Evolutionary conservation across 1,140 invertebrate genomes (phyloP), one percentile per base, ranked within the genome.

Genomic region (Drosophila burlai): DNA sequence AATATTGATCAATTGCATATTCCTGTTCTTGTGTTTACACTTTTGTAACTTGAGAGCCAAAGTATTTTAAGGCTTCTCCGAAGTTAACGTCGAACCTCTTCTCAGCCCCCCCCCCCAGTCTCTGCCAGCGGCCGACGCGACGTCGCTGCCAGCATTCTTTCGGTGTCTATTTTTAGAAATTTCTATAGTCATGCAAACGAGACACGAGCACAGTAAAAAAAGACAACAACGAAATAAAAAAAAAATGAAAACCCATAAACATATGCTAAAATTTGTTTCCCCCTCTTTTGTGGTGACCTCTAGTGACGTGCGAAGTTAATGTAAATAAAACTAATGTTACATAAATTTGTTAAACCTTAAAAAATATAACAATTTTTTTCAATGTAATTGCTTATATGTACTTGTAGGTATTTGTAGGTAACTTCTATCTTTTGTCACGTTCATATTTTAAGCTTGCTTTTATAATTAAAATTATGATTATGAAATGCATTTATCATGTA

Each of bases 121-220:
- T 24, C 24, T 31, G 45, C n/a, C 38, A 6, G 36, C 47, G 1
- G 15, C 16, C 4, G 49, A 26, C 21, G 26, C 34, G 26, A 11
- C 43, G 29, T 13, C 58, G 40, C 40, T 18, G 55, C 55, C 60
- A 31, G 36, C 43, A 42, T 60, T 60, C 36, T 72, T 66, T 21
- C 31, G 43, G 45, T 36, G 55, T 38, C 83, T 87, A 87, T 87
- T 84, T 89, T 87, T 68, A 87, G 83, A 80, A 50, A 55, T 61
- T 76, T 78, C 77, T 81, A 89, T 74, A 46, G 74, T 43, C 73
- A 80, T 52, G 69, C 45, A 61, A 68, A 54, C 46, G 69, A 86
- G 61, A 69, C 74, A 82, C 71, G 80, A 84, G 71, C 67, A 52
- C 50, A 46, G 43, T 68, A 46, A 42, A 59, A 38, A 45, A 45